Conservation (phyloP, 2,797 vertebrate species). For the Cossypha heuglini region DNA sequence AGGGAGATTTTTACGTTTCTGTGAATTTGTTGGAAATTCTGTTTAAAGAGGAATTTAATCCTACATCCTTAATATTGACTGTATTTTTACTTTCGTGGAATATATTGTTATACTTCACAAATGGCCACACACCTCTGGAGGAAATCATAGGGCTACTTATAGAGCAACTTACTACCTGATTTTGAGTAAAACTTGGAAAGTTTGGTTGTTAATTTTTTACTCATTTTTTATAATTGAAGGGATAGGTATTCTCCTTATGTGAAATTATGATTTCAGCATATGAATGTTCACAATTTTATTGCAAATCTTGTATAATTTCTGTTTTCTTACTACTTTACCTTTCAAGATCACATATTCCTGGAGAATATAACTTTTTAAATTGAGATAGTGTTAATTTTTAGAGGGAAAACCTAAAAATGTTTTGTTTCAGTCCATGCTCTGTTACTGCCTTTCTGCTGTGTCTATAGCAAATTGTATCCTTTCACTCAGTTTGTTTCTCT, state of each 20-base stretch:
- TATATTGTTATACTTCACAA: not conserved
- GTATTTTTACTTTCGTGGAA: not conserved
- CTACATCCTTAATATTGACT: not conserved
- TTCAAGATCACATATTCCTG: not conserved
- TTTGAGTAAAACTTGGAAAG: conserved; percentile 26
- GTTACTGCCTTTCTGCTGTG: not conserved
- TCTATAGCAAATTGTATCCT: not conserved
- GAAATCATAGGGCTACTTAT: not conserved
- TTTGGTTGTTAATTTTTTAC: conserved; percentile 7
- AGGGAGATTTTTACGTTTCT: conserved; percentile 44
- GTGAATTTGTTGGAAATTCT: conserved; percentile 22
- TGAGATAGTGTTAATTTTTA: not conserved
- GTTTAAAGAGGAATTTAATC: not conserved
- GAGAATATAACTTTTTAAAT: not conserved
- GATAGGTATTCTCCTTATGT: not conserved
- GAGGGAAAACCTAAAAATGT: not conserved
- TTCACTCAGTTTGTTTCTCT: not conserved
- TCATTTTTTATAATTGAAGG: not conserved
- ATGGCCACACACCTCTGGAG: not conserved
- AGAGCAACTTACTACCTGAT: not conserved
- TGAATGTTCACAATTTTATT: not conserved
- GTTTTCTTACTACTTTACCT: not conserved
- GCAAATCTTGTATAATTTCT: not conserved
- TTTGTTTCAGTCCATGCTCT: not conserved
- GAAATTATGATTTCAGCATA: not conserved